Evolutionary conservation across 2,113 vertebrate species (phyloP).

Genomic region (Rafetus swinhoei): DNA sequence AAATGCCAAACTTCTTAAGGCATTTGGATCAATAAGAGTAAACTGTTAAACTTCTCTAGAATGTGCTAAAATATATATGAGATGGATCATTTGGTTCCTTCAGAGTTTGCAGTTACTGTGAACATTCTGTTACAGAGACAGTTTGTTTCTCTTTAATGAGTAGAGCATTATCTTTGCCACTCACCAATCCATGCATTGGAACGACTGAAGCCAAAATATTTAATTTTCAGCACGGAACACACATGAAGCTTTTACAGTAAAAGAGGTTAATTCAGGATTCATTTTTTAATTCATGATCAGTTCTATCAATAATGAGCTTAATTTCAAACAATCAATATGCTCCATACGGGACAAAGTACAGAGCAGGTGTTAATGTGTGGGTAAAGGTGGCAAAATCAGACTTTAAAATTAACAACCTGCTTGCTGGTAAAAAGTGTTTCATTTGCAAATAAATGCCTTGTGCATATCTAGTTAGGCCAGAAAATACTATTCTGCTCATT

Average conservation of each 20-base stretch:
- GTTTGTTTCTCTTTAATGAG: neutral
- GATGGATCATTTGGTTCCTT: neutral
- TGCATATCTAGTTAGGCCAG: neutral
- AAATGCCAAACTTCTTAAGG: too few species aligned
- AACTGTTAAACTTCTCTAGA: neutral
- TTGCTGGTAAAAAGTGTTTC: neutral
- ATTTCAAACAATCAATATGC: neutral
- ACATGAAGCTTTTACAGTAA: neutral
- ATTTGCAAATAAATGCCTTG: neutral
- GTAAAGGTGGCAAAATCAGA: neutral
- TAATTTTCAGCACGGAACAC: neutral
- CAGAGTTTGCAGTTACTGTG: neutral
- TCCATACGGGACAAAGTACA: neutral
- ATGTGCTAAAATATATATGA: neutral
- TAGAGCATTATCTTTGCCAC: slow-evolving; percentile 7
- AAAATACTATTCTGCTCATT: neutral
- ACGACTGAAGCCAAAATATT: neutral
- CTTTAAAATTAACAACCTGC: neutral
- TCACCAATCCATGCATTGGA: neutral
- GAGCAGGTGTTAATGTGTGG: neutral
- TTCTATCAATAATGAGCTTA: neutral
- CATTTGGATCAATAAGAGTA: slow-evolving; percentile 50
- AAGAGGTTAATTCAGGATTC: neutral
- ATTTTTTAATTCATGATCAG: neutral
- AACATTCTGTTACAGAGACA: neutral